Percentiles rank a stretch among this genome's conserved stretches.
Conservation (phyloP, 2,797 vertebrate genomes). For the Xiphorhynchus erythropygius region DNA sequence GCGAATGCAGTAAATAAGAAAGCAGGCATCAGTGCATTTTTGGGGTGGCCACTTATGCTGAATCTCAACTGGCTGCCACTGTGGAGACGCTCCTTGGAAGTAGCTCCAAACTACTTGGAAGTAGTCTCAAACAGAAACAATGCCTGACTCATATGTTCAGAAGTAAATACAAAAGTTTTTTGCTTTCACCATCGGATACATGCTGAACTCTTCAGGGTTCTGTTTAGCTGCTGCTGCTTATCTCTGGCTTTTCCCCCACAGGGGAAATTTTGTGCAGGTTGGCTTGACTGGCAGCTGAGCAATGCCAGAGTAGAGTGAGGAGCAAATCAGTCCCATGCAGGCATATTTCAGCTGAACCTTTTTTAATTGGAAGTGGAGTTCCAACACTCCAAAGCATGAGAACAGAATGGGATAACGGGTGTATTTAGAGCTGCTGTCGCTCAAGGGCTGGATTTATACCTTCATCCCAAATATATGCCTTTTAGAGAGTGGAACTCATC, state of each 20-base stretch:
- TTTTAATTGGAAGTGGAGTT: background rate
- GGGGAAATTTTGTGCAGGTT: background rate
- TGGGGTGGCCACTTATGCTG: background rate
- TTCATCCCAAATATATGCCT: background rate
- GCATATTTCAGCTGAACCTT: background rate
- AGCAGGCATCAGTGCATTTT: background rate
- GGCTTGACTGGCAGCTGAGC: background rate
- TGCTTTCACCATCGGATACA: background rate
- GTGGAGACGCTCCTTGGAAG: background rate
- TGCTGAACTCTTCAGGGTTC: background rate
- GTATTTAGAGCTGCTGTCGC: background rate
- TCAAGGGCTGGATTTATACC: background rate
- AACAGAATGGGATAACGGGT: background rate
- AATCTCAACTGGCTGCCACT: background rate
- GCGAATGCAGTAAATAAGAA: background rate
- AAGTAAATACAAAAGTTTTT: background rate
- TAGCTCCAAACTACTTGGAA: background rate
- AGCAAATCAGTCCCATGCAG: background rate
- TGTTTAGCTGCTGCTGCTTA: background rate
- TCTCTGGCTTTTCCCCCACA: background rate
- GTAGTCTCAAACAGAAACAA: background rate
- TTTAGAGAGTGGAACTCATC: background rate
- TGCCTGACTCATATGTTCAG: background rate
- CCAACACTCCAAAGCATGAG: background rate
- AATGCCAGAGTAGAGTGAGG: background rate